Evolutionary conservation across 2,797 vertebrate genomes (phyloP).

Genomic region (Botia kubotai): DNA sequence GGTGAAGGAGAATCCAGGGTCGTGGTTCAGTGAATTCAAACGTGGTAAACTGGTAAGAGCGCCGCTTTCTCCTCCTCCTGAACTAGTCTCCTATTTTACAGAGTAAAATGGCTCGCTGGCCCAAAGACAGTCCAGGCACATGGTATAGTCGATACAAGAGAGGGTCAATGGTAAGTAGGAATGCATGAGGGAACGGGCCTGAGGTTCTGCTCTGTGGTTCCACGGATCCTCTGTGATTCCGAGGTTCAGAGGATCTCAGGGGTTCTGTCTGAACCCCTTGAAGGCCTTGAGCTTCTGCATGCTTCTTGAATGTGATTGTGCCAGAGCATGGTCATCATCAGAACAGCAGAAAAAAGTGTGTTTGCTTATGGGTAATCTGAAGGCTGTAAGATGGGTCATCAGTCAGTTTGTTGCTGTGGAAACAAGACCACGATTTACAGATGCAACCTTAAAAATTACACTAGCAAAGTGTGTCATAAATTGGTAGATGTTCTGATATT

Average conservation of each 20-base stretch:
- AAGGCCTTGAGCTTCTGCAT: constrained; percentile 55
- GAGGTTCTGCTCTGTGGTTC: constrained; percentile 45
- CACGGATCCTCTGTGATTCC: constrained; percentile 61
- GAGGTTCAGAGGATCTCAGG: constrained; percentile 62
- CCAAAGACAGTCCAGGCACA: constrained; percentile 96
- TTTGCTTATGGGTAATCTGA: constrained; percentile 52
- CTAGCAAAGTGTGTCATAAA: background rate
- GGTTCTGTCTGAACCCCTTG: constrained; percentile 32
- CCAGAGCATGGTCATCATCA: constrained; percentile 52
- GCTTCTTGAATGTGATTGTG: constrained; percentile 35
- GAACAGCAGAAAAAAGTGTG: constrained; percentile 37
- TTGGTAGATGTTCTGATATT: background rate
- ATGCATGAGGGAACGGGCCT: constrained; percentile 55
- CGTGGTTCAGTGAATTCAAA: constrained; percentile 99
- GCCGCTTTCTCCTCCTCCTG: constrained; percentile 53
- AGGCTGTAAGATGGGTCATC: constrained; percentile 21
- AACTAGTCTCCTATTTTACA: constrained; percentile 92
- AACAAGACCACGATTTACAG: background rate
- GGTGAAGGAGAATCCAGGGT: constrained; percentile 96
- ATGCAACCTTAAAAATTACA: background rate
- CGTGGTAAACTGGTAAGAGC: constrained; percentile 99
- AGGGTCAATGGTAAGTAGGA: constrained; percentile 97
- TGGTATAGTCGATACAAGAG: constrained; percentile 99
- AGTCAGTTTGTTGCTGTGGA: constrained; percentile 23
- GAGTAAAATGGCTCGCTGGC: constrained; percentile 99